These are phyloP conservation scores for Hyles euphorbiae DNA, from an alignment of 1,140 invertebrate species.

Conservation along the genomic window DNA sequence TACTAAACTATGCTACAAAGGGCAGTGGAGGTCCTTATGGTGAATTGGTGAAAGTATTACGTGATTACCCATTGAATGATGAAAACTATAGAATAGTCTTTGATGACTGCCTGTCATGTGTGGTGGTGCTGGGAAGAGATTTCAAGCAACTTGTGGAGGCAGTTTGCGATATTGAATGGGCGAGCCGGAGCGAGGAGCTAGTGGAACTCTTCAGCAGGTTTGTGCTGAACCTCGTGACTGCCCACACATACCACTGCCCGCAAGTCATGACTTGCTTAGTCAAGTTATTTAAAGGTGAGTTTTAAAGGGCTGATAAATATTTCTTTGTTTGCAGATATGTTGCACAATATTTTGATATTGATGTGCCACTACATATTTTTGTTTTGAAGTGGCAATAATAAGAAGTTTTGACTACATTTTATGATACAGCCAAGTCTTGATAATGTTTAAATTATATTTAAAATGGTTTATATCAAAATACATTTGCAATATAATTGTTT, in stretches of 20 bases:
- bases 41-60: constrained; percentile 61
- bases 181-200: constrained; percentile 39
- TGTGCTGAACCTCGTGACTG: constrained; percentile 59
- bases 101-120: constrained; percentile 58
- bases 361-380: too few species aligned
- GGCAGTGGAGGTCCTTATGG: constrained; percentile 47
- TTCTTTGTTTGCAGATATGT: neutral
- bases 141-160: constrained; percentile 54
- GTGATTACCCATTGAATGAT: constrained; percentile 55
- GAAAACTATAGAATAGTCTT: constrained; percentile 58
- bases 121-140: constrained; percentile 57
- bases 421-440: too few species aligned
- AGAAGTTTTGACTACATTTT: too few species aligned
- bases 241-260: constrained; percentile 66
- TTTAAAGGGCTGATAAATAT: neutral
- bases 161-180: constrained; percentile 61
- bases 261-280: constrained; percentile 55
- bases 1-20: constrained; percentile 44
- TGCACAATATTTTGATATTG: too few species aligned
- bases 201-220: constrained; percentile 57
- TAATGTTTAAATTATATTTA: too few species aligned
- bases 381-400: too few species aligned
- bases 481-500: too few species aligned
- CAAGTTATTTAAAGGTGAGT: constrained; percentile 62
- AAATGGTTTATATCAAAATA: too few species aligned